Evolutionary conservation across 2,888 invertebrate genomes (phyloP).

Genomic region (Hedya salicella): DNA sequence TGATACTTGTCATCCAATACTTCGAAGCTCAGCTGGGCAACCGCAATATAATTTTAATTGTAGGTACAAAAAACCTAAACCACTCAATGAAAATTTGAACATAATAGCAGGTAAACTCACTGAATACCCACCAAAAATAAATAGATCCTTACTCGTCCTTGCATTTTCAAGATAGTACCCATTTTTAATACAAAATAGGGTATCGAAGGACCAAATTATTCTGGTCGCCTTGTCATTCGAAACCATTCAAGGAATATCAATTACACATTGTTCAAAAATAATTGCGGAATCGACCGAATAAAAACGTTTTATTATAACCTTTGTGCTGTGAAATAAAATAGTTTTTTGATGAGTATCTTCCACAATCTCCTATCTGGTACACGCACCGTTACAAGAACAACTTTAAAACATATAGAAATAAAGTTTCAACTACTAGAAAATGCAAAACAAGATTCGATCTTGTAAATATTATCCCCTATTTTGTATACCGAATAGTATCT

Average conservation of each 20-base stretch:
- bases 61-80: conserved; percentile 57
- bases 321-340: conserved; percentile 54
- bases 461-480: neutral
- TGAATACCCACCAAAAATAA: conserved; percentile 47
- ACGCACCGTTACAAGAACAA: neutral
- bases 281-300: conserved; percentile 67
- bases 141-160: conserved; percentile 44
- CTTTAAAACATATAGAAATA: conserved; percentile 30
- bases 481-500: conserved; percentile 5
- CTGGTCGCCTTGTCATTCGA: conserved; percentile 62
- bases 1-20: conserved; percentile 47
- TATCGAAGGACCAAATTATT: conserved; percentile 46
- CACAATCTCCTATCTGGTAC: conserved; percentile 1
- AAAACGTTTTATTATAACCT: conserved; percentile 68
- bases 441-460: neutral
- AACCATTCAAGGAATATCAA: conserved; percentile 75
- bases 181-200: conserved; percentile 41
- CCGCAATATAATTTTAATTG: conserved; percentile 70
- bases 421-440: conserved; percentile 3
- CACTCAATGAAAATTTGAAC: conserved; percentile 64
- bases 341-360: conserved; percentile 45
- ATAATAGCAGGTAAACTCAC: conserved; percentile 66
- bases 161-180: neutral
- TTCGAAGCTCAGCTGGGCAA: conserved; percentile 64
- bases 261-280: conserved; percentile 73